Base-by-base conservation (phyloP, 1,140 invertebrate genomes). In the Colletes gigas region DNA sequence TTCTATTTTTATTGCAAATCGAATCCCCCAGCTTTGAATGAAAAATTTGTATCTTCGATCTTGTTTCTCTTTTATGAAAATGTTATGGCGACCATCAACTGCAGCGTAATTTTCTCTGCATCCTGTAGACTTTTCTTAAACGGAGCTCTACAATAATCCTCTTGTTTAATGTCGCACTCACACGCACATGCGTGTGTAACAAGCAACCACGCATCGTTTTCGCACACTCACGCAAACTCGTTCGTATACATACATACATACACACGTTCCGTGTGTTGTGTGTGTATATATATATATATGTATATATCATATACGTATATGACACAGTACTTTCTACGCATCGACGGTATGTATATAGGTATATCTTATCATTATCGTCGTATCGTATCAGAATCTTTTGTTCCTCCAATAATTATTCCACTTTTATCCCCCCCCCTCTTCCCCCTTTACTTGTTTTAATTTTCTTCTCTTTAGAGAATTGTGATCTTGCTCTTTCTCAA, bases 251-350 rank as follows among this genome's bases (percentile, higher is more conserved):
- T 72, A 72, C 83, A 78, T 77, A 62, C 78, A 75, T 75, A 69
- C 79, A 71, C 30, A 63, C 69, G 8, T 21, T 47, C 6, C 9
- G 44, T 4, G 44, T 47, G 44, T 47, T 47, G 6, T 47, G 44
- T 47, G 3, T 47, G 44, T 47, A 19, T 54, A 14, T 67, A 39
- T 60, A 30, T 47, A 59, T 52, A 68, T 62, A 54, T 62, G 59
- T 80, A 80, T 30, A 66, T 68, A 81, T 73, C 54, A 62, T 62
- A 66, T 80, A 80, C n/a, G 66, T 63, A 81, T 73, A 52, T 84
- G 62, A 83, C 84, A 81, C 68, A 78, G 67, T 83, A 87, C 81
- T 83, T 83, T 86, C 84, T 86, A 86, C 83, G 80, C 84, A 60
- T 82, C 83, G 84, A 82, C 80, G 74, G 80, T 85, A 82, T 81